A percentile compares a stretch with the other conserved stretches of the same genome.
phyloP scores from a whole-genome alignment of 1,140 invertebrate genomes.

The Achatina immaculata region DNA sequence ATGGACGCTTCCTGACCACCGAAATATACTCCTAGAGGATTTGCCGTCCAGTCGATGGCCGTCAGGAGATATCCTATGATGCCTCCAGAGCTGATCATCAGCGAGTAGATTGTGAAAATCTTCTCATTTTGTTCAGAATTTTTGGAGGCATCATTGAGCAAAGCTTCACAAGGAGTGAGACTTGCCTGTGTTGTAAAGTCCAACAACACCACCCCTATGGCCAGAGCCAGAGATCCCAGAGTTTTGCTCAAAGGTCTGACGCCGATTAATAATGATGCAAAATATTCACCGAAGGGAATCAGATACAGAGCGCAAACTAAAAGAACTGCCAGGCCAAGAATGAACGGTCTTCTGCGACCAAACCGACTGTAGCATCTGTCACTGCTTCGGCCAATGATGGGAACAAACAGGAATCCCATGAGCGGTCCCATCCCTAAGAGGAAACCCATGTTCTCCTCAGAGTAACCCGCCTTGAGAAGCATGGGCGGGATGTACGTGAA shows the following conservation, averaged over 20 bases:
- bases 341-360: slow-evolving; percentile 73
- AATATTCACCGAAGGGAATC: slow-evolving; percentile 65
- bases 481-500: slow-evolving; percentile 74
- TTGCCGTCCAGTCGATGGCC: slow-evolving; percentile 72
- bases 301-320: slow-evolving; percentile 68
- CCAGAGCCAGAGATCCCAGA: slow-evolving; percentile 61
- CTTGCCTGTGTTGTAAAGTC: slow-evolving; percentile 73
- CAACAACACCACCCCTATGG: slow-evolving; percentile 70
- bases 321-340: slow-evolving; percentile 68
- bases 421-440: slow-evolving; percentile 71
- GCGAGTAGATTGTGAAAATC: slow-evolving; percentile 73
- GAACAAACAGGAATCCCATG: slow-evolving; percentile 72
- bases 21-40: slow-evolving; percentile 59
- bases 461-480: slow-evolving; percentile 72
- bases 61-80: slow-evolving; percentile 73
- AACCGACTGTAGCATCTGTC: slow-evolving; percentile 70
- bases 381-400: slow-evolving; percentile 71
- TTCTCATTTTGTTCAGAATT: slow-evolving; percentile 64
- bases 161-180: slow-evolving; percentile 73
- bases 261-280: slow-evolving; percentile 52
- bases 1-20: slow-evolving; percentile 66
- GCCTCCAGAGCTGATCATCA: slow-evolving; percentile 72
- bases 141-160: slow-evolving; percentile 70
- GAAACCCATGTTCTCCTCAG: slow-evolving; percentile 71
- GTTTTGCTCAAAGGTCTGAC: slow-evolving; percentile 46